Evolutionary conservation across 2,888 invertebrate species (phyloP), one percentile per base, ranked within the genome.

Genomic region (Caenorhabditis plicata): DNA sequence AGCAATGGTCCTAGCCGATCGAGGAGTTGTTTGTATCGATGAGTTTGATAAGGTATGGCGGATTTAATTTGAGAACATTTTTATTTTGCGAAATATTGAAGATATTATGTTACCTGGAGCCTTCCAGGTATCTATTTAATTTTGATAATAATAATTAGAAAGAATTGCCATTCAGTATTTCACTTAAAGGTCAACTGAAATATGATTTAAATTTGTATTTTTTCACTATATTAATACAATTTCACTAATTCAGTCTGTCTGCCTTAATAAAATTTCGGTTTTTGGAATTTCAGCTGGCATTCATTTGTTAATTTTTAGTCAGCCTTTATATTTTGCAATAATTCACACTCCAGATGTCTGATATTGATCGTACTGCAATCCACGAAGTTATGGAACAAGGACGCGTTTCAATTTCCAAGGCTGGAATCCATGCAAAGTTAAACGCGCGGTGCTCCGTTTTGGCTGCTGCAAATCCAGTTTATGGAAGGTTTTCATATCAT

Each of bases 341-440:
- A n/a, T n/a, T n/a, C n/a, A n/a, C n/a, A n/a, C n/a, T 73, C 41
- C 92, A 94, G 85, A 98, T 98, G 96, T 92, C 93, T 0, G 98
- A 98, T 83, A 90, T 95, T 62, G 98, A 98, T 85, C 87, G 98
- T 77, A 98, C 96, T 0, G 95, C 98, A 32, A 98, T 98, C 70
- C 98, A 98, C 83, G 98, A 99, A 85, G 98, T 96, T 4, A 93
- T 98, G 96, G 96, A 98, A 85, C 96, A 98, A 83, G 96, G 96
- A 4, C 81, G 86, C 43, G 86, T 99, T 3, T 95, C 96, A 8
- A 96, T 98, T 77, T 90, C 96, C 17, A 99, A 99, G 85, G 98
- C 96, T 20, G 98, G 87, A 7, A 96, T 98, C 63, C 96, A 98
- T 82, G 80, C 96, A 3, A 89, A 92, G 47, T 86, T 98, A 60